Conservation (phyloP, 2,888 invertebrate genomes). For the Argyra leucocephala region DNA sequence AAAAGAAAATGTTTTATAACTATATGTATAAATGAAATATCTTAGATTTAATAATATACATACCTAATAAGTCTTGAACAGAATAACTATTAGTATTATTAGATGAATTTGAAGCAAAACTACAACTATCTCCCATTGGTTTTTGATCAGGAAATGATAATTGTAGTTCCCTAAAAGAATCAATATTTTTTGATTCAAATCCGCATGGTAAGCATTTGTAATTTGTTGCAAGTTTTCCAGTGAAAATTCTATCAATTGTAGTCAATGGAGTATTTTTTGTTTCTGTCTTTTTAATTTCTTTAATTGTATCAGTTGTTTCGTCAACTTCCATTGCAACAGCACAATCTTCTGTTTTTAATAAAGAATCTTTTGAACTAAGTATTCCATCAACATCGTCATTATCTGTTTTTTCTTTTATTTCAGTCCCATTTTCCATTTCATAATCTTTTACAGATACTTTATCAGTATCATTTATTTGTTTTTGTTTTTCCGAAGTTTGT, state of each 20-base stretch:
- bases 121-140: slow-evolving; percentile 21
- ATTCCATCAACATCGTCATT: background rate
- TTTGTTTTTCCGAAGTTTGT: background rate
- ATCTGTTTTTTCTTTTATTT: background rate
- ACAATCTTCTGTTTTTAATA: background rate
- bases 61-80: slow-evolving; percentile 55
- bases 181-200: slow-evolving; percentile 61
- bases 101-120: background rate
- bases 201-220: slow-evolving; percentile 65
- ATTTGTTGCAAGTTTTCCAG: slow-evolving; percentile 64
- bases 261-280: slow-evolving; percentile 24
- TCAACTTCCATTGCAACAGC: background rate
- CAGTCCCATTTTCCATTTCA: background rate
- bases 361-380: background rate
- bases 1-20: background rate
- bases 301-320: background rate
- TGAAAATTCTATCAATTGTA: slow-evolving; percentile 58
- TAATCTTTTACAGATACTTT: background rate
- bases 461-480: background rate
- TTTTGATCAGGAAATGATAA: slow-evolving; percentile 59
- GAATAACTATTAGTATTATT: slow-evolving; percentile 46
- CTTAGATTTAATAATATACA: background rate
- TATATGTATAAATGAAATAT: no score
- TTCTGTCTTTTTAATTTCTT: background rate
- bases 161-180: slow-evolving; percentile 72